A percentile compares a stretch with the other conserved stretches of the same genome.
These are phyloP conservation scores for Cydia amplana DNA, from an alignment of 1,140 invertebrate species.

Conservation along the genomic window DNA sequence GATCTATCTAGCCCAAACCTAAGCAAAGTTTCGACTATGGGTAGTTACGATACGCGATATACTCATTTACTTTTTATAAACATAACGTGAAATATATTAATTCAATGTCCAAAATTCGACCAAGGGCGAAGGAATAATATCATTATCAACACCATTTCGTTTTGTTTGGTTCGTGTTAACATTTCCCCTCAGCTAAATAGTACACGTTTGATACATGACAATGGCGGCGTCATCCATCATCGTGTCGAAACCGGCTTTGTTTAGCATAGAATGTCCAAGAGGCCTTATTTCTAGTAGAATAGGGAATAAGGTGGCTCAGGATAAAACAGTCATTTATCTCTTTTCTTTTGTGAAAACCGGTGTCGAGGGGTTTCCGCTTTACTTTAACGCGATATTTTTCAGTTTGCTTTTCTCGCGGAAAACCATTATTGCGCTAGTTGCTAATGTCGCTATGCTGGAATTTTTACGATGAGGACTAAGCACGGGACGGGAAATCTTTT, in stretches of 20 bases:
- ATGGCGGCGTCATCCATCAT: slow-evolving; percentile 52
- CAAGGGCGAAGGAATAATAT: background rate
- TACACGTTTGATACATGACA: slow-evolving; percentile 38
- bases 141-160: slow-evolving; percentile 14
- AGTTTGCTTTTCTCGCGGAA: slow-evolving; percentile 6
- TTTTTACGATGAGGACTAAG: background rate
- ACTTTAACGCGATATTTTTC: slow-evolving; percentile 30
- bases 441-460: background rate
- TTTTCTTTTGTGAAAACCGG: slow-evolving; percentile 39
- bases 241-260: slow-evolving; percentile 51
- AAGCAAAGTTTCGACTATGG: no score
- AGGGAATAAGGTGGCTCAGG: slow-evolving; percentile 44
- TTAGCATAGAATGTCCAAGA: slow-evolving; percentile 55
- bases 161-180: slow-evolving; percentile 17
- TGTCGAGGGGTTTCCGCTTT: slow-evolving; percentile 30
- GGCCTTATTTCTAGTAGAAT: slow-evolving; percentile 46
- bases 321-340: slow-evolving; percentile 57
- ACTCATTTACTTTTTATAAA: no score
- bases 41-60: no score
- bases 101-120: no score
- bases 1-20: no score
- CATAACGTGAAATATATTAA: no score
- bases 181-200: background rate
- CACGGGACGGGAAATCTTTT: no score
- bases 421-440: slow-evolving; percentile 18